phyloP scores from a whole-genome alignment of 2,888 invertebrate species.

The Netelia virgata region DNA sequence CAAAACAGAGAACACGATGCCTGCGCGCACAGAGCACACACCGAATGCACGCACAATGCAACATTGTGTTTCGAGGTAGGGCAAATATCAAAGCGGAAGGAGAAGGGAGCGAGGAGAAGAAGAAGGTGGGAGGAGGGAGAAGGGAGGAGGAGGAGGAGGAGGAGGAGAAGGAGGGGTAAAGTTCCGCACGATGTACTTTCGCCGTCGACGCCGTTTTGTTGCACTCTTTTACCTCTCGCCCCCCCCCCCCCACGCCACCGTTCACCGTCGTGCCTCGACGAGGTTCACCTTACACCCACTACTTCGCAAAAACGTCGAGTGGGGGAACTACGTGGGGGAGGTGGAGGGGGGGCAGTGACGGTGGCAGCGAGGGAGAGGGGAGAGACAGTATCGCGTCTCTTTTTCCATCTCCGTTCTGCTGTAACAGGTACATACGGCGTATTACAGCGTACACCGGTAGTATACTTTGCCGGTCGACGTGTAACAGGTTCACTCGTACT shows the following conservation, averaged over 20 bases:
- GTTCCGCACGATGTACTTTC: conserved; percentile 75
- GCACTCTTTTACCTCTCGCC: conserved; percentile 56
- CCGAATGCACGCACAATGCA: conserved; percentile 74
- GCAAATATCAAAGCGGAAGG: conserved; percentile 21
- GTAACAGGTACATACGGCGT: conserved; percentile 68
- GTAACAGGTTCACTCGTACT: conserved; percentile 66
- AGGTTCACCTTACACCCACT: conserved; percentile 50
- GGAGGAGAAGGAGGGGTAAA: conserved; percentile 10
- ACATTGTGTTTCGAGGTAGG: conserved; percentile 77
- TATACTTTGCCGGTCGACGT: conserved; percentile 60
- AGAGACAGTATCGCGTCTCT: conserved; percentile 38
- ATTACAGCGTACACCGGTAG: conserved; percentile 68
- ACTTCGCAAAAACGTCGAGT: conserved; percentile 53
- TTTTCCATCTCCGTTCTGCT: conserved; percentile 58
- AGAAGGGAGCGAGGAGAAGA: neutral
- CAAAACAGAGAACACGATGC: conserved; percentile 38
- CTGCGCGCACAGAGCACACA: conserved; percentile 44
- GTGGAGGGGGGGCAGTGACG: conserved; percentile 14
- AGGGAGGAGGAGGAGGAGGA: neutral
- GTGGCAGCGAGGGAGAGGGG: conserved; percentile 31
- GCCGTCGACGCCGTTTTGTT: conserved; percentile 69
- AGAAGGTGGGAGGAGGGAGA: neutral
- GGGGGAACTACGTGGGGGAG: neutral
- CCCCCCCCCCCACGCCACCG: conserved; percentile 48
- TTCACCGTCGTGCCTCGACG: conserved; percentile 50